Conservation (phyloP, 2,113 vertebrate species). For the Leptocoma aspasia region DNA sequence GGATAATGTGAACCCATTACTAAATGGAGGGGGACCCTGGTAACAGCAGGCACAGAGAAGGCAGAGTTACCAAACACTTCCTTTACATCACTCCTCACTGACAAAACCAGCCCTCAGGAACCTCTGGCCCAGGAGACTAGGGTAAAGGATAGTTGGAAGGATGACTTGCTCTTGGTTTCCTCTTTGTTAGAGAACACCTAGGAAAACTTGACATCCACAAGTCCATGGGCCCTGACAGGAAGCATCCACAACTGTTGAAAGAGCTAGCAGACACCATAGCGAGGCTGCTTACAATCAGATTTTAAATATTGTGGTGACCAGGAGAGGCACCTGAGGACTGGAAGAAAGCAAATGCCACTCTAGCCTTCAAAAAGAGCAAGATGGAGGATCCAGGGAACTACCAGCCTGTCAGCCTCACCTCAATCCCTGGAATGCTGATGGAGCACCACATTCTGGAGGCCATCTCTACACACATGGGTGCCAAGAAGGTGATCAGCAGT, state of each 20-base stretch:
- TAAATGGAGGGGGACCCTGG: background rate
- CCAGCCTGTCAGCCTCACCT: background rate
- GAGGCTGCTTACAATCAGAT: fast-evolving
- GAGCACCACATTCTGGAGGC: background rate
- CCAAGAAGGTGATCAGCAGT: background rate
- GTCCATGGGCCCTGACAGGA: no score
- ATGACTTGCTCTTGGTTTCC: background rate
- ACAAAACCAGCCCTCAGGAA: background rate
- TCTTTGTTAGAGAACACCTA: background rate
- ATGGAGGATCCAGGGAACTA: background rate
- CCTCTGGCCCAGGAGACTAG: background rate
- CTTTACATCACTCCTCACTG: background rate
- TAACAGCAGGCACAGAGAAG: background rate
- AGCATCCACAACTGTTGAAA: background rate
- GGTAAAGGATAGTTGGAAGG: background rate
- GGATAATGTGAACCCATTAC: background rate
- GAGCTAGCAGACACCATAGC: fast-evolving
- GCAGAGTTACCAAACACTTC: background rate
- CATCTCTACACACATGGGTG: background rate
- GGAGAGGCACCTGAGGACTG: background rate
- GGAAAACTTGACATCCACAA: background rate
- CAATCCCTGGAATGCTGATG: background rate
- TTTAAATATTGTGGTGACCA: background rate
- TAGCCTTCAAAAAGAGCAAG: background rate
- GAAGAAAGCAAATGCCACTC: background rate